phyloP scores from a whole-genome alignment of 92 coral and sea anemone species.

The Zoanthus gigantus region DNA sequence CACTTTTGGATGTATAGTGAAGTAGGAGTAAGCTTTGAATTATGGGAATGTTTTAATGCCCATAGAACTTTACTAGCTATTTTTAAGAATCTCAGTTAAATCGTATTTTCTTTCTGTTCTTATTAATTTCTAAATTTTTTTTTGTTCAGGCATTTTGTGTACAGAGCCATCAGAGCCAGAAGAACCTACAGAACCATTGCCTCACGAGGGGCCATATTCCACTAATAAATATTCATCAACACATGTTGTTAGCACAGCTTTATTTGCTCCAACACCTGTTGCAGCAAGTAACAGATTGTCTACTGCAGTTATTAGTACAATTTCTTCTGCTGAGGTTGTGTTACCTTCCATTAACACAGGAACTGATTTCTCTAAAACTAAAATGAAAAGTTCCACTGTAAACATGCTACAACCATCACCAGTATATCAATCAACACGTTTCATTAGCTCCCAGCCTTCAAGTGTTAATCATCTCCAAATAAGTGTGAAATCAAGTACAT shows the following conservation, averaged over 20 bases:
- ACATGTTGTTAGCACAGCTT: not conserved
- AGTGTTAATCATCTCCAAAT: not conserved
- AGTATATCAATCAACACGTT: not conserved
- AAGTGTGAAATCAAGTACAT: not conserved
- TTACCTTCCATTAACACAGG: not conserved
- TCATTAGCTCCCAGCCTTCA: not conserved
- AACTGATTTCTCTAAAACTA: not conserved
- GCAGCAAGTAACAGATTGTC: not conserved
- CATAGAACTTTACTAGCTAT: too few relatives aligned
- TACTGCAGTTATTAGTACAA: not conserved
- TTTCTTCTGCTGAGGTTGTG: not conserved
- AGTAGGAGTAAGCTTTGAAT: too few relatives aligned
- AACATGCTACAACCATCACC: not conserved
- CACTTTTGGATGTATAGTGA: too few relatives aligned
- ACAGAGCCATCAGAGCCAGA: not conserved
- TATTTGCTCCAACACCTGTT: not conserved
- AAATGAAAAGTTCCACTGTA: not conserved
- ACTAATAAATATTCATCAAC: not conserved
- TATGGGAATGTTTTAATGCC: too few relatives aligned
- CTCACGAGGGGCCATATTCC: constrained; percentile 37
- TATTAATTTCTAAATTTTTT: not conserved
- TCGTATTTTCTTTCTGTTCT: too few relatives aligned
- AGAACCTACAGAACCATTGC: constrained; percentile 32
- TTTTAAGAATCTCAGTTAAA: too few relatives aligned
- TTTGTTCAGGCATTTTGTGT: constrained; percentile 2